Conservation (phyloP, 1,140 invertebrate genomes). For the Magallana gigas region DNA sequence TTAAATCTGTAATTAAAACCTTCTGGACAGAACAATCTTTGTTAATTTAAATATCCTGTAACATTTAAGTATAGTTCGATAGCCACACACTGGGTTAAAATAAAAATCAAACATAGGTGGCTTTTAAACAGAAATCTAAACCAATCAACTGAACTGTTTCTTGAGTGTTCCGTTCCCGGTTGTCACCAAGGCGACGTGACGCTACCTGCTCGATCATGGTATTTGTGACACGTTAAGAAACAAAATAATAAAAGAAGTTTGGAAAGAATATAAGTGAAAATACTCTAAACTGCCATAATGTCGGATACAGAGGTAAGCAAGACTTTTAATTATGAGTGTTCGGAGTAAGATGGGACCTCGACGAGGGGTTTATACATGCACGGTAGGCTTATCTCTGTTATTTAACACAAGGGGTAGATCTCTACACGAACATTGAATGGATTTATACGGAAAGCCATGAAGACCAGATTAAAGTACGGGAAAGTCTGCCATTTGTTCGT, state of each 20-base stretch:
- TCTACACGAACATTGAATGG: too few relatives aligned
- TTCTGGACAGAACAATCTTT: not conserved
- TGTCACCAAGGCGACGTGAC: slow-evolving; percentile 18
- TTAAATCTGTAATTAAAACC: slow-evolving; percentile 6
- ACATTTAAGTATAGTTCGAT: not conserved
- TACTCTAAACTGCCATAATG: slow-evolving; percentile 1
- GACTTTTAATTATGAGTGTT: too few relatives aligned
- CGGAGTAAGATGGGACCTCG: too few relatives aligned
- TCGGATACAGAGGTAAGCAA: not conserved
- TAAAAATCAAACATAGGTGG: slow-evolving; percentile 28
- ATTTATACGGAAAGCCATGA: too few relatives aligned
- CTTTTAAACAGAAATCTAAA: slow-evolving; percentile 30
- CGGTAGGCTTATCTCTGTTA: too few relatives aligned
- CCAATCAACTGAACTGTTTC: slow-evolving; percentile 26
- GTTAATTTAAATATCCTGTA: slow-evolving; percentile 17
- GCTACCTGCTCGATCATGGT: slow-evolving; percentile 29
- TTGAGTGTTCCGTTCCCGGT: slow-evolving; percentile 19
- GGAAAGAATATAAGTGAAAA: slow-evolving; percentile 7
- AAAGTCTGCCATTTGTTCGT: too few relatives aligned
- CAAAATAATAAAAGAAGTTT: slow-evolving; percentile 21
- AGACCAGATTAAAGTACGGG: too few relatives aligned
- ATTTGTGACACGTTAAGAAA: slow-evolving; percentile 21
- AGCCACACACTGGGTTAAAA: slow-evolving; percentile 4
- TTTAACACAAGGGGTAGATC: too few relatives aligned
- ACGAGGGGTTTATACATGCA: too few relatives aligned